A percentile compares a stretch with the other conserved stretches of the same genome.
Conservation (phyloP, 2,113 vertebrate species). For the Poeciliopsis prolifica region DNA sequence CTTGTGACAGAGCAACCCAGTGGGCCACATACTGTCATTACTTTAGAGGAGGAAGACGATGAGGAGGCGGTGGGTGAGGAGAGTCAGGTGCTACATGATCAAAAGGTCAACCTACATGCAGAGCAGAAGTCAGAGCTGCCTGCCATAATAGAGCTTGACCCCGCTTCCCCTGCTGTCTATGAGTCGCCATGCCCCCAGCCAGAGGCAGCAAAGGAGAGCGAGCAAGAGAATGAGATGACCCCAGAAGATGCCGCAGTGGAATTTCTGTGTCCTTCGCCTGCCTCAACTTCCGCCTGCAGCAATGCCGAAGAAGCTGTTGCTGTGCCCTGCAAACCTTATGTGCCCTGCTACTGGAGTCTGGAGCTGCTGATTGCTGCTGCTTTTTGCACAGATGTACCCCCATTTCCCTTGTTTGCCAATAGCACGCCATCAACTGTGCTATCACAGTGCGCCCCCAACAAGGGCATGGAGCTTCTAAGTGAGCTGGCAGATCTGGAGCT, state of each 20-base stretch:
- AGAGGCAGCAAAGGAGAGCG: constrained; percentile 31
- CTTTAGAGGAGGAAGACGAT: constrained; percentile 67
- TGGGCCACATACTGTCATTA: constrained; percentile 65
- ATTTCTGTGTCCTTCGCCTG: constrained; percentile 51
- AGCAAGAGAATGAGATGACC: constrained; percentile 36
- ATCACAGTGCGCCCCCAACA: constrained; percentile 79
- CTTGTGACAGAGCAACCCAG: constrained; percentile 58
- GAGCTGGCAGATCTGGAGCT: constrained; percentile 92
- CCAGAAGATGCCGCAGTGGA: constrained; percentile 48
- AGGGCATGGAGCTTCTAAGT: constrained; percentile 92
- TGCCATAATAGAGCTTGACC: constrained; percentile 59
- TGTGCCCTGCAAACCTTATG: constrained; percentile 56
- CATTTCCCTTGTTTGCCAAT: constrained; percentile 64
- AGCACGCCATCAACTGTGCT: constrained; percentile 50
- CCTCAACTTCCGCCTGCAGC: constrained; percentile 30
- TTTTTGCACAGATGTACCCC: constrained; percentile 84
- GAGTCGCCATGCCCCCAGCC: constrained; percentile 13
- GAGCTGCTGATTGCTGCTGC: constrained; percentile 91
- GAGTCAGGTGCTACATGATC: constrained; percentile 49
- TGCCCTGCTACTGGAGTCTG: constrained; percentile 85
- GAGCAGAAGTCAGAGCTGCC: constrained; percentile 46
- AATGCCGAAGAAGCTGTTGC: constrained; percentile 21
- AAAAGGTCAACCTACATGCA: constrained; percentile 63
- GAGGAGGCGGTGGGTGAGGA: constrained; percentile 52
- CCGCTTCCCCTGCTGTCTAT: constrained; percentile 41